Conservation (phyloP, 2,888 invertebrate genomes). For the Cylindroiulus punctatus region DNA sequence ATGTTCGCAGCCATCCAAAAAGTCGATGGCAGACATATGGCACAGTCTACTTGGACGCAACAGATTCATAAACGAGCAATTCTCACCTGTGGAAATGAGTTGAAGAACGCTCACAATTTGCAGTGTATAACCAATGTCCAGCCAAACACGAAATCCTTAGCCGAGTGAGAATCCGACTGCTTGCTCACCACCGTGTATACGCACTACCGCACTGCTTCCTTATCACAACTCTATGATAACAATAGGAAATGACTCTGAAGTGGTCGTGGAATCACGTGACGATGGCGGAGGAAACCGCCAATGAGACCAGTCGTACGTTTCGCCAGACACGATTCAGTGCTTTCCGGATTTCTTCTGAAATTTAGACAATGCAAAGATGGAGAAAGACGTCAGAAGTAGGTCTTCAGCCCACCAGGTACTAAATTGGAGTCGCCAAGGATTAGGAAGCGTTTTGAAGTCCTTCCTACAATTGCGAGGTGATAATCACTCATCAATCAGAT, state of each 20-base stretch:
- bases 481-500: too few relatives aligned
- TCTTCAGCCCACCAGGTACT: neutral
- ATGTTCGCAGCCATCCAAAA: neutral
- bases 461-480: neutral
- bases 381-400: neutral
- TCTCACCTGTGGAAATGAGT: neutral
- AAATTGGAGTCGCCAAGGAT: neutral
- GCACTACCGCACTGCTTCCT: neutral
- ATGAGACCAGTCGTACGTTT: neutral
- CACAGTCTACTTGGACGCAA: neutral
- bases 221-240: slow-evolving; percentile 1
- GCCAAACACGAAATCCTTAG: neutral
- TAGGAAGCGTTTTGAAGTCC: neutral
- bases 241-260: neutral
- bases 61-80: neutral
- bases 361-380: neutral
- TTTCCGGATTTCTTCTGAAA: neutral
- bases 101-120: neutral
- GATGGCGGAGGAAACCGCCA: neutral
- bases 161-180: neutral
- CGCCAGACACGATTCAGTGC: neutral
- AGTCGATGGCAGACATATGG: neutral
- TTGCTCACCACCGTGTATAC: neutral
- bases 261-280: neutral
- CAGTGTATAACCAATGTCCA: neutral